phyloP scores from a whole-genome alignment of 2,797 vertebrate species.

The Staurois parvus region DNA sequence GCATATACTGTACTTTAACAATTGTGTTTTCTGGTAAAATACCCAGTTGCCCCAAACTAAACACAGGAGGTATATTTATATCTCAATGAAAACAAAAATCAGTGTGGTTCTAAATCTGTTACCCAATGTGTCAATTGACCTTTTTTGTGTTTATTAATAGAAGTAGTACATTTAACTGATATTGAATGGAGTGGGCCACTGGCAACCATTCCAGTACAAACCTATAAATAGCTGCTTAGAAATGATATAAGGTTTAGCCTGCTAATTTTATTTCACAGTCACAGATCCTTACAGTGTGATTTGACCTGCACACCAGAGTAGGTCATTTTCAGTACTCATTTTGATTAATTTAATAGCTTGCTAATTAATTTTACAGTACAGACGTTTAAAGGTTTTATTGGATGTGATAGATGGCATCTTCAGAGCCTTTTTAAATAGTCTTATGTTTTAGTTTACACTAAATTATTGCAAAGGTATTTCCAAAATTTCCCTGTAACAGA shows the following conservation, averaged over 20 bases:
- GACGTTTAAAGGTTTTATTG: neutral
- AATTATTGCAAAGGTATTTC: no score
- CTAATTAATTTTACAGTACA: neutral
- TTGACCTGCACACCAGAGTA: neutral
- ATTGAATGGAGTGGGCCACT: constrained; percentile 11
- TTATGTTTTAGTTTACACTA: neutral
- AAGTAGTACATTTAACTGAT: neutral
- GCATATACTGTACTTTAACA: no score
- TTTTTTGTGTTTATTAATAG: constrained; percentile 24
- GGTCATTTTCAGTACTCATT: neutral
- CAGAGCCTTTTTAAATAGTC: neutral
- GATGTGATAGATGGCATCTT: neutral
- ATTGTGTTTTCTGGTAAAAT: no score
- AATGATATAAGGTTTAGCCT: constrained; percentile 31
- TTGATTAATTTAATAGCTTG: constrained; percentile 11
- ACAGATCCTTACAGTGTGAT: constrained; percentile 8
- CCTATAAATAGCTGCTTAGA: constrained; percentile 39
- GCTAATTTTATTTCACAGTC: constrained; percentile 23
- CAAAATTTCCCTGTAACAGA: no score
- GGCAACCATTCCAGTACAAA: constrained; percentile 13
- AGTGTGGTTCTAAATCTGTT: neutral
- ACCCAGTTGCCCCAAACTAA: no score
- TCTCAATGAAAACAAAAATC: neutral
- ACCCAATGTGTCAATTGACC: neutral
- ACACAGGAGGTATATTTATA: neutral